Evolutionary conservation across 2,113 vertebrate genomes (phyloP).

Genomic region (Paraplagusia blochii): DNA sequence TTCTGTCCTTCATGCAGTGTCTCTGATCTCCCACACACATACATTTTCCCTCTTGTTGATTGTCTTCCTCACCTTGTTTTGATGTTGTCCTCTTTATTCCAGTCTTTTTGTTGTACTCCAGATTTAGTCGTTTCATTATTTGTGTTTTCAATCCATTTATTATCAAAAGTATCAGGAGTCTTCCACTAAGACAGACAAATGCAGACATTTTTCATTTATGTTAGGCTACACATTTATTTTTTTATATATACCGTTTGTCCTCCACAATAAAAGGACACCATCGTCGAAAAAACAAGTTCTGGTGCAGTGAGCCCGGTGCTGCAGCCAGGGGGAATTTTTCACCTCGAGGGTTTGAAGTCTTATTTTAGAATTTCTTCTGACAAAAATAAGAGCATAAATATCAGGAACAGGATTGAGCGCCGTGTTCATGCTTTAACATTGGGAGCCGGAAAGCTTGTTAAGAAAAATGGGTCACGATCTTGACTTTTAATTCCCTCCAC

Average conservation of each 20-base stretch:
- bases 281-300: not conserved
- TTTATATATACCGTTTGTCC: not conserved
- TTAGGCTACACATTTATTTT: not conserved
- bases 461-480: conserved; percentile 18
- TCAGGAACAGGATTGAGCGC: not conserved
- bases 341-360: not conserved
- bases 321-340: not conserved
- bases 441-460: conserved; percentile 1
- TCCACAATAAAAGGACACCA: not conserved
- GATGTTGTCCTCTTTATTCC: no score
- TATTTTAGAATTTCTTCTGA: not conserved
- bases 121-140: no score
- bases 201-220: not conserved
- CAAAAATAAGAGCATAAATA: not conserved
- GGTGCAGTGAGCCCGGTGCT: not conserved
- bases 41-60: not conserved
- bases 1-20: conserved; percentile 10
- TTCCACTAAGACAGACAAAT: not conserved
- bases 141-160: no score
- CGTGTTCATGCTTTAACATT: not conserved
- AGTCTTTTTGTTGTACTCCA: no score
- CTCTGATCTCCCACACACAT: conserved; percentile 24
- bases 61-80: no score
- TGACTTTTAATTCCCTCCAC: conserved; percentile 13
- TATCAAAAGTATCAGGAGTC: no score